phyloP scores from a whole-genome alignment of 2,888 invertebrate genomes.

The Tetragonula carbonaria region DNA sequence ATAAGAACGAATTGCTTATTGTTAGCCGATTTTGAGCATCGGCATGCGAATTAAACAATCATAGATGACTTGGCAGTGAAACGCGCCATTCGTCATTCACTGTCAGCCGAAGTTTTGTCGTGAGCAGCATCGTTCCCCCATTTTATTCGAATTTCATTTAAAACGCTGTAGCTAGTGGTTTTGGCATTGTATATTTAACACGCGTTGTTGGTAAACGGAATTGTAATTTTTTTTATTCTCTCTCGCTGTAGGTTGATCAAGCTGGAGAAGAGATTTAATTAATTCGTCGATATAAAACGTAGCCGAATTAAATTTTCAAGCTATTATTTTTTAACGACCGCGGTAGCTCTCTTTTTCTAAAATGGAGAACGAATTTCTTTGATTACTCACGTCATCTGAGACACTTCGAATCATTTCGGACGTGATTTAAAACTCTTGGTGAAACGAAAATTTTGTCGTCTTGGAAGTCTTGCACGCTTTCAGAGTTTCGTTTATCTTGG shows the following conservation, averaged over 20 bases:
- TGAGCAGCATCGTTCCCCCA: conserved; percentile 51
- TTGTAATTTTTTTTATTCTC: conserved; percentile 4
- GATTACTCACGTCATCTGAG: conserved; percentile 28
- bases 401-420: too few species aligned
- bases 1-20: conserved; percentile 75
- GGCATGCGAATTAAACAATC: conserved; percentile 81
- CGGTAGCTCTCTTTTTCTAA: background rate
- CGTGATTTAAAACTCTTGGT: too few species aligned
- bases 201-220: background rate
- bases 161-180: conserved; percentile 12
- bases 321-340: background rate
- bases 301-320: background rate
- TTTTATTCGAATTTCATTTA: conserved; percentile 43
- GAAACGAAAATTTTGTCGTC: too few species aligned
- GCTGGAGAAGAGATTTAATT: background rate
- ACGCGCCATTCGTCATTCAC: conserved; percentile 78
- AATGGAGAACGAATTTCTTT: background rate
- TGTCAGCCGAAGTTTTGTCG: conserved; percentile 68
- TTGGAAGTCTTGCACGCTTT: too few species aligned
- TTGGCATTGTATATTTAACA: conserved; percentile 10
- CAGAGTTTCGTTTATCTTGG: too few species aligned
- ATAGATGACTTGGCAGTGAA: conserved; percentile 70
- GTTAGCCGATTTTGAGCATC: conserved; percentile 74
- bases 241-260: background rate
- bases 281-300: conserved; percentile 8